Evolutionary conservation across 2,888 invertebrate genomes (phyloP).

Genomic region (Shargacucullia verbasci): DNA sequence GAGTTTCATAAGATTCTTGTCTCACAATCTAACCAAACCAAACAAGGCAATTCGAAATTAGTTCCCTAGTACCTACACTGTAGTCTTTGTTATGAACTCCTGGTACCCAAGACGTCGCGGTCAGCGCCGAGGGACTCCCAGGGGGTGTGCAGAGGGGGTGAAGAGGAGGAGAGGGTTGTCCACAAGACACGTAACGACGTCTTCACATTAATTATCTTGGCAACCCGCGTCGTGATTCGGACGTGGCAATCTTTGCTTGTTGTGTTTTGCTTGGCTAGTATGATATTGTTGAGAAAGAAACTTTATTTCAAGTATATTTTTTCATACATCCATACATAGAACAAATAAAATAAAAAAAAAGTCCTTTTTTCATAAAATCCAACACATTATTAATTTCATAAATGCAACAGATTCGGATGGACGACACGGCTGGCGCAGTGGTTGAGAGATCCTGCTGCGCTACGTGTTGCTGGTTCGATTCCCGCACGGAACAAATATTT

Average conservation of each 20-base stretch:
- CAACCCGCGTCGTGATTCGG: constrained; percentile 61
- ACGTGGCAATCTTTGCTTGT: constrained; percentile 60
- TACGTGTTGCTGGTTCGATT: no score
- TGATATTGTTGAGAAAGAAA: constrained; percentile 5
- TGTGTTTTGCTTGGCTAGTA: constrained; percentile 28
- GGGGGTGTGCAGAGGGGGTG: constrained; percentile 12
- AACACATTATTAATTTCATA: no score
- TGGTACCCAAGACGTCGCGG: constrained; percentile 48
- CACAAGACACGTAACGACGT: constrained; percentile 66
- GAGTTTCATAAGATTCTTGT: no score
- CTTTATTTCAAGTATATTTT: background rate
- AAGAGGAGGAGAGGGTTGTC: constrained; percentile 37
- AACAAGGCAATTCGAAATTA: constrained; percentile 26
- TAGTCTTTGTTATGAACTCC: constrained; percentile 41
- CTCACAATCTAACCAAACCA: constrained; percentile 2
- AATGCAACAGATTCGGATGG: no score
- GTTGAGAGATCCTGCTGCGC: no score
- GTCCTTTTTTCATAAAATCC: no score
- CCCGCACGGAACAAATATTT: no score
- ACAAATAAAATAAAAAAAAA: no score
- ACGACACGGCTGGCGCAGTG: no score
- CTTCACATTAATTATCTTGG: constrained; percentile 75
- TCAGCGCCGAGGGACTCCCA: constrained; percentile 43
- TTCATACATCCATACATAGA: no score
- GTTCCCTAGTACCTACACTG: constrained; percentile 1